These are phyloP conservation scores for Phragmatobia fuliginosa DNA, from an alignment of 2,888 invertebrate species.

Conservation along the genomic window DNA sequence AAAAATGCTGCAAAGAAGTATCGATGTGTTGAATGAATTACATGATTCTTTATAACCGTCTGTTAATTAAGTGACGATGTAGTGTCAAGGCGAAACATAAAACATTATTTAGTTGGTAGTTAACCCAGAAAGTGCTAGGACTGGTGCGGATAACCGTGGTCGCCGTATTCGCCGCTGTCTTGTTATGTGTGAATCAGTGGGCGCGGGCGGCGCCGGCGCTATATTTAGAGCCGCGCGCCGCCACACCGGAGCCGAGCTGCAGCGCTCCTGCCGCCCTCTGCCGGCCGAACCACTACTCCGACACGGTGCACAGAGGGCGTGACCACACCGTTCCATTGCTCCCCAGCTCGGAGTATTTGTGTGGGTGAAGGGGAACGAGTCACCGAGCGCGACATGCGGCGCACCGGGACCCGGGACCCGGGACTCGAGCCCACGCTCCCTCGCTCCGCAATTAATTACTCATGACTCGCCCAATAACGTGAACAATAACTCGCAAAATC, in stretches of 20 bases:
- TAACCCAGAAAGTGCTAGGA: conserved; percentile 14
- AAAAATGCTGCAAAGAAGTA: background rate
- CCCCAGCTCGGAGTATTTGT: conserved; percentile 9
- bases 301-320: conserved; percentile 23
- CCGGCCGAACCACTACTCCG: conserved; percentile 3
- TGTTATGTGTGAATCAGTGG: conserved; percentile 52
- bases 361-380: conserved; percentile 25
- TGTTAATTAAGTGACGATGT: background rate
- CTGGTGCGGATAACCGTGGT: conserved; percentile 14
- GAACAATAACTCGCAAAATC: conserved; percentile 10
- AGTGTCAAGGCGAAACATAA: background rate
- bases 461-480: conserved; percentile 18
- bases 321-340: conserved; percentile 8
- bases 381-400: conserved; percentile 13
- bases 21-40: background rate
- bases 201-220: conserved; percentile 49
- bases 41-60: background rate
- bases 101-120: conserved; percentile 2
- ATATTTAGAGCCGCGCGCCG: conserved; percentile 53
- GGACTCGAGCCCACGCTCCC: conserved; percentile 20
- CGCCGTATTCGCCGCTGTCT: conserved; percentile 23
- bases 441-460: conserved; percentile 30
- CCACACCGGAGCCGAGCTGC: conserved; percentile 34
- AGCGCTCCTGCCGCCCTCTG: conserved; percentile 44
- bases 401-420: background rate